A percentile compares a stretch with the other conserved stretches of the same genome.
Conservation (phyloP, 2,113 vertebrate genomes). For the Toxotes chatareus region DNA sequence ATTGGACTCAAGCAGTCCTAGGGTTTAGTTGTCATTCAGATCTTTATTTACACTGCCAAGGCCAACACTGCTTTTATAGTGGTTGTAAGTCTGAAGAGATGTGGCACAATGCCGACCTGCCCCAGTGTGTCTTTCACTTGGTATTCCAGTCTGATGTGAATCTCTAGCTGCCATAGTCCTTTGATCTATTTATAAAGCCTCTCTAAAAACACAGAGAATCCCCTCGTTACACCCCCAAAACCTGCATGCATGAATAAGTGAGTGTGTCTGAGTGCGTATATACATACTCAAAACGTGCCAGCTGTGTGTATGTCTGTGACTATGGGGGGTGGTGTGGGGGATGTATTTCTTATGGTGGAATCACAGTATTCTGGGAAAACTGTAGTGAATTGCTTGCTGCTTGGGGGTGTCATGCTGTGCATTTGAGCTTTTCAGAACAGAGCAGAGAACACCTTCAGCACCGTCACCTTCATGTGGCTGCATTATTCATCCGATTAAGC, state of each 20-base stretch:
- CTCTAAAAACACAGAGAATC: constrained; percentile 61
- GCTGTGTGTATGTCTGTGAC: constrained; percentile 7
- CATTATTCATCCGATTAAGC: constrained; percentile 68
- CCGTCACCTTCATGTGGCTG: constrained; percentile 32
- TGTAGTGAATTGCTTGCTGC: neutral
- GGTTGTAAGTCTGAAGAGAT: constrained; percentile 43
- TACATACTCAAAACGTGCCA: constrained; percentile 18
- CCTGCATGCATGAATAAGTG: constrained; percentile 51
- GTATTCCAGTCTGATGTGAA: constrained; percentile 64
- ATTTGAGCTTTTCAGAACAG: constrained; percentile 20
- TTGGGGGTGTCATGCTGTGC: neutral
- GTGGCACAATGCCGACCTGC: constrained; percentile 36
- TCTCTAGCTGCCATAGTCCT: constrained; percentile 55
- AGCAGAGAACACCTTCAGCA: constrained; percentile 24
- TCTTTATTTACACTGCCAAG: constrained; percentile 17
- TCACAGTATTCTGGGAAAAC: constrained; percentile 15
- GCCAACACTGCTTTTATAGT: constrained; percentile 28
- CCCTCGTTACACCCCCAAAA: constrained; percentile 49
- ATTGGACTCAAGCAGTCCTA: neutral
- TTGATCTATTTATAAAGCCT: constrained; percentile 77
- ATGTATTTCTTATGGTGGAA: constrained; percentile 7
- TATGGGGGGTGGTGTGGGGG: neutral
- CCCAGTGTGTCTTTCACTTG: constrained; percentile 52
- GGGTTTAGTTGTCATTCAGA: constrained; percentile 7
- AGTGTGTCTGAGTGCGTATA: constrained; percentile 27